These are phyloP conservation scores for Coremacera marginata DNA, from an alignment of 2,888 invertebrate genomes.

Conservation along the genomic window DNA sequence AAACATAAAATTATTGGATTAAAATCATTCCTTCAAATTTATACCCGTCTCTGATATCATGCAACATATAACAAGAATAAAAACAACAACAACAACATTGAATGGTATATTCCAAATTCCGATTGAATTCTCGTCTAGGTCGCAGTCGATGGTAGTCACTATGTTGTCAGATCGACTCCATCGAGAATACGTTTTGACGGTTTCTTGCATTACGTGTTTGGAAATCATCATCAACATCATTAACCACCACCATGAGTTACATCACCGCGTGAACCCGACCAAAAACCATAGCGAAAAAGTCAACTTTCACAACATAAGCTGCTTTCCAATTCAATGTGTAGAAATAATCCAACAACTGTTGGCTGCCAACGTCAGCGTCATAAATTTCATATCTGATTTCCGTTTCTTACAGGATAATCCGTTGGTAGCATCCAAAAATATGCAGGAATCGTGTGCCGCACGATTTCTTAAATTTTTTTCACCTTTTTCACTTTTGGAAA, in stretches of 20 bases:
- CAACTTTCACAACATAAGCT: background rate
- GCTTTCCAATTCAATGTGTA: background rate
- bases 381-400: constrained; percentile 33
- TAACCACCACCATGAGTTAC: background rate
- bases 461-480: constrained; percentile 7
- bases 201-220: constrained; percentile 21
- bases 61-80: background rate
- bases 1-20: background rate
- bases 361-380: background rate
- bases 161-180: background rate
- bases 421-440: constrained; percentile 10
- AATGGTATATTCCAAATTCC: background rate
- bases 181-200: background rate
- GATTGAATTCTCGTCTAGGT: constrained; percentile 12
- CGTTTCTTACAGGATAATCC: constrained; percentile 25
- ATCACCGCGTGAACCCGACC: background rate
- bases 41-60: background rate
- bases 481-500: background rate
- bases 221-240: constrained; percentile 22
- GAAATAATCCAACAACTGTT: background rate
- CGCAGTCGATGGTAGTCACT: background rate
- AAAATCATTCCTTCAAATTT: background rate
- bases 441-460: background rate
- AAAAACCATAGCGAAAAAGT: background rate
- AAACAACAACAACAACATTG: background rate